Conservation (phyloP, 2,888 invertebrate species). For the Acleris holmiana region DNA sequence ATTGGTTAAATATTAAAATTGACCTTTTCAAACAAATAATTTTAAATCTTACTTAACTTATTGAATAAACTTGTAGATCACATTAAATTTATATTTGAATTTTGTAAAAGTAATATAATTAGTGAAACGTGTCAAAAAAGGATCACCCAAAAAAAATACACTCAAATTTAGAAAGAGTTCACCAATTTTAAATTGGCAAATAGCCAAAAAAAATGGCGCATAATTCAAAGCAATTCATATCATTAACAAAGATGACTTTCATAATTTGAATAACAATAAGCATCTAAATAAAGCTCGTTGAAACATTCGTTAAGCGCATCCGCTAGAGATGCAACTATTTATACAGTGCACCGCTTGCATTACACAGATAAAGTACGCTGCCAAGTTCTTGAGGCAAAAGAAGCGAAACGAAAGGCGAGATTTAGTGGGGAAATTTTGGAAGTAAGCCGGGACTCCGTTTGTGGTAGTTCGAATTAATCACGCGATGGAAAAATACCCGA, state of each 20-base stretch:
- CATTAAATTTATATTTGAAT: too few relatives aligned
- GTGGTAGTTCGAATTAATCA: constrained; percentile 78
- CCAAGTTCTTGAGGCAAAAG: constrained; percentile 81
- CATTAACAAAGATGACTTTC: constrained; percentile 42
- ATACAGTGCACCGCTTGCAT: constrained; percentile 75
- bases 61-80: too few relatives aligned
- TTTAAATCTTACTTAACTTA: too few relatives aligned
- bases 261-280: constrained; percentile 34
- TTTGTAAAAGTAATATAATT: too few relatives aligned
- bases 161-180: too few relatives aligned
- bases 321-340: constrained; percentile 61
- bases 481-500: constrained; percentile 68
- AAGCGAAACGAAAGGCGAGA: constrained; percentile 76
- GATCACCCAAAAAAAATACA: too few relatives aligned
- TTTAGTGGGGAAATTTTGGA: constrained; percentile 82
- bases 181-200: neutral
- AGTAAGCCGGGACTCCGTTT: constrained; percentile 77
- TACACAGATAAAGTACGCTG: constrained; percentile 80
- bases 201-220: neutral
- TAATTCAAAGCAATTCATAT: neutral
- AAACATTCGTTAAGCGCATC: constrained; percentile 34
- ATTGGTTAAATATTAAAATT: too few relatives aligned
- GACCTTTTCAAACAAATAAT: too few relatives aligned
- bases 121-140: too few relatives aligned
- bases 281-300: constrained; percentile 26